Percentiles rank a stretch among this genome's conserved stretches.
phyloP scores from a whole-genome alignment of 2,113 vertebrate genomes.

The Micronycteris hirsuta region DNA sequence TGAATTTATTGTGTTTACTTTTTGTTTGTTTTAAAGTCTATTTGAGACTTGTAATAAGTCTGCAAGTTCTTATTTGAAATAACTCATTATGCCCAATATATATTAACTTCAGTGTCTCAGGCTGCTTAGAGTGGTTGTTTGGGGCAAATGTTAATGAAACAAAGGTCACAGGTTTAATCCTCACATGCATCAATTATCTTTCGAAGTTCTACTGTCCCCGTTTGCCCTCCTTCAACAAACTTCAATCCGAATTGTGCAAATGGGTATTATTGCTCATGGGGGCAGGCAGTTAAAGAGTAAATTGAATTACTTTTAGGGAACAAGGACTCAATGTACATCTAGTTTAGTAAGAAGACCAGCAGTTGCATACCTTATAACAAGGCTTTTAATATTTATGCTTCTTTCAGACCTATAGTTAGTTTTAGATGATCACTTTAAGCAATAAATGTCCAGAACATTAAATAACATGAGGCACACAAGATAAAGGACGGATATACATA shows the following conservation, averaged over 20 bases:
- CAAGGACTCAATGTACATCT: neutral
- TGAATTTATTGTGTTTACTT: neutral
- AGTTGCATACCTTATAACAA: neutral
- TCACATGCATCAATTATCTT: conserved; percentile 17
- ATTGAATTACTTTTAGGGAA: neutral
- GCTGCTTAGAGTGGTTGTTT: neutral
- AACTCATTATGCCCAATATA: neutral
- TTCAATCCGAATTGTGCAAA: neutral
- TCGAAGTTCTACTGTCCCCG: neutral
- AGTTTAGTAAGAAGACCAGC: neutral
- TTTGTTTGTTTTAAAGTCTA: neutral
- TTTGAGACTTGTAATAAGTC: neutral
- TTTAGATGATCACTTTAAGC: neutral
- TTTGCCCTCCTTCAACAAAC: neutral
- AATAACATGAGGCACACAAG: neutral
- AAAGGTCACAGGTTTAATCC: conserved; percentile 12
- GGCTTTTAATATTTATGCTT: neutral
- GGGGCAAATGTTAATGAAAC: conserved; percentile 31
- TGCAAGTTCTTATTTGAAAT: neutral
- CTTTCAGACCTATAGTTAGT: neutral
- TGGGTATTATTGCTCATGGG: neutral
- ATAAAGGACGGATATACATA: neutral
- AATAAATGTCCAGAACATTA: neutral
- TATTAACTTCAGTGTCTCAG: neutral
- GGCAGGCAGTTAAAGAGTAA: neutral